Evolutionary conservation across 2,888 invertebrate species (phyloP).

Genomic region (Zelleria hepariella): DNA sequence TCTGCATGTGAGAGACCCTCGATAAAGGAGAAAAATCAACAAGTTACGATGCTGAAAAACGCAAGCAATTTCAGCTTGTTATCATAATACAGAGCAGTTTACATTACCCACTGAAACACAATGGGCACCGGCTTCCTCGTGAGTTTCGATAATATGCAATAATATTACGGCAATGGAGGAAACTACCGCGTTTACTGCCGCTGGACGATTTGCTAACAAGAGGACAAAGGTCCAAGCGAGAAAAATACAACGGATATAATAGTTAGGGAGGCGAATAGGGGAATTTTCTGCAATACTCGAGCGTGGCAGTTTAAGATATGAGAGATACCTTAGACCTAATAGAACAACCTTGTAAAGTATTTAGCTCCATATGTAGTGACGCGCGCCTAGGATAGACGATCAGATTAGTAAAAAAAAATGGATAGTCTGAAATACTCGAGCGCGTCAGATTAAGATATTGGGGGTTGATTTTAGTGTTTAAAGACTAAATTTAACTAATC

Average conservation of each 20-base stretch:
- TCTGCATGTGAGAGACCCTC: not conserved
- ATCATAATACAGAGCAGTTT: slow-evolving; percentile 40
- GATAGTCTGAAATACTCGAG: no score
- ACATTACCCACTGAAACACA: slow-evolving; percentile 45
- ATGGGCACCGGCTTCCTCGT: slow-evolving; percentile 38
- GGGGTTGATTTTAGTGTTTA: no score
- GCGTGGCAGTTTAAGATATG: no score
- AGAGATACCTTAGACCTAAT: no score
- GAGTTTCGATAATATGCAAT: slow-evolving; percentile 35
- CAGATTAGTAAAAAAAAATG: no score
- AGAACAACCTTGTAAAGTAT: no score
- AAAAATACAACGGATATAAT: not conserved
- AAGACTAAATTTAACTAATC: no score
- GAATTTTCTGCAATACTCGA: no score
- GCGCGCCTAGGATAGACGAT: no score
- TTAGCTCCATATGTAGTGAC: no score
- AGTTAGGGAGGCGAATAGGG: no score
- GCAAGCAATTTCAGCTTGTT: slow-evolving; percentile 28
- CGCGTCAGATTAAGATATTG: no score
- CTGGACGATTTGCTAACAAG: not conserved
- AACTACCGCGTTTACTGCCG: slow-evolving; percentile 24
- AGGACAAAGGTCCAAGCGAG: not conserved
- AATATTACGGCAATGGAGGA: slow-evolving; percentile 22
- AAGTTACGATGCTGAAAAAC: not conserved
- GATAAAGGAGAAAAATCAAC: not conserved